Base-by-base conservation (phyloP, 2,113 vertebrate species). In the Crotophaga sulcirostris region DNA sequence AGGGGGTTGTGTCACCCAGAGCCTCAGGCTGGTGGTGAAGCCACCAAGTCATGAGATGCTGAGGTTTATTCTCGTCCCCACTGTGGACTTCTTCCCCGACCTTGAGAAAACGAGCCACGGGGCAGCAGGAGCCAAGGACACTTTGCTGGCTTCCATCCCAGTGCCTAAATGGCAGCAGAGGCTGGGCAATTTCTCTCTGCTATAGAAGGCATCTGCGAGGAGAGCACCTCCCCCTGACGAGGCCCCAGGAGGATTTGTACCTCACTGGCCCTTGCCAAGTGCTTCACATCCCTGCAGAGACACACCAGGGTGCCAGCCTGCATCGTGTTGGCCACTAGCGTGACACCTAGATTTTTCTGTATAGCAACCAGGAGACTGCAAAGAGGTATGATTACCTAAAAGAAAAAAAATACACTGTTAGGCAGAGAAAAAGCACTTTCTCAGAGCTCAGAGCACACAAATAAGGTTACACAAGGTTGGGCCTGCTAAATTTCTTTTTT, bases 41-140 rank as follows among this genome's bases (percentile, higher is more conserved):
- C 47, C 21, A 24, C 47, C 13, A 1, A 28, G 58, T 64, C 90
- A 93, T 1, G 0, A 62, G 67, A 33, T 31, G 24, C 47, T 6
- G 3, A 44, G 31, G 7, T 77, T 79, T 86, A n/a, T 95, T 95
- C 83, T 45, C 0, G 3, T 68, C 51, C 49, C 36, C 0, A 4
- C 29, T 2, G 0, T 1, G 0, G 45, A 13, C 28, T 83, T 38
- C 60, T 69, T 33, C 1, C 0, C 2, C 92, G 91, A 85, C 95
- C 95, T 93, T 92, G 95, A 76, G 78, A 75, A 33, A 67, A 75
- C 6, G 0, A 59, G 36, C 40, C 49, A 14, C 5, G 0, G 70
- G 38, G 33, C 49, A 45, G 60, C 6, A 0, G 31, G 82, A 90
- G 21, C 47, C 3, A 0, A 40, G 62, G 42, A 66, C 11, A 0